phyloP scores from a whole-genome alignment of 1,140 invertebrate genomes.

The Cherax destructor region DNA sequence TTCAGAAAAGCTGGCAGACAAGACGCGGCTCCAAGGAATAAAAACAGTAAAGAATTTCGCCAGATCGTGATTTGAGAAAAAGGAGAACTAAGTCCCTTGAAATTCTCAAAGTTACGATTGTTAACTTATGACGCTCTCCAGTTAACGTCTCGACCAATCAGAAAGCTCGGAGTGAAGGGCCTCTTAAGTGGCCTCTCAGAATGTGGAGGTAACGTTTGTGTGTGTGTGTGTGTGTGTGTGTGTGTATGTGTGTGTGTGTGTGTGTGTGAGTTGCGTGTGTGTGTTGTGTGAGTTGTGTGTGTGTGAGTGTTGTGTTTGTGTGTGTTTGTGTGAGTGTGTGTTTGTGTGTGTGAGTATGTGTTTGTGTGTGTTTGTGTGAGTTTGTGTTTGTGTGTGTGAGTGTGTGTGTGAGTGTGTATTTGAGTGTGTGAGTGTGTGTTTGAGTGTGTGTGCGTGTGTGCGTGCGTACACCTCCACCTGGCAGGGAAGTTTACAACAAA shows the following conservation, averaged over 20 bases:
- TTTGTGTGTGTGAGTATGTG: background rate
- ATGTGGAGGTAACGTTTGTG: background rate
- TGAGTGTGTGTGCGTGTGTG: too few relatives aligned
- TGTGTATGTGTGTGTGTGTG: background rate
- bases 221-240: background rate
- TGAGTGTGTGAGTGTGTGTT: background rate
- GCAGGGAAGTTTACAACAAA: too few relatives aligned
- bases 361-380: background rate
- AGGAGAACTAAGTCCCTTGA: background rate
- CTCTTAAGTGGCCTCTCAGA: background rate
- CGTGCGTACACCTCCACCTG: too few relatives aligned
- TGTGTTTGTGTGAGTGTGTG: too few relatives aligned
- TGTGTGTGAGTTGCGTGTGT: too few relatives aligned
- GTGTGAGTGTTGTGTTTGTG: too few relatives aligned
- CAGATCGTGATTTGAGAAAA: background rate
- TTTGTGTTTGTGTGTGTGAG: background rate
- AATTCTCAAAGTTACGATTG: background rate
- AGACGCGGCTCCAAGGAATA: too few relatives aligned
- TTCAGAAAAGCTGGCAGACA: too few relatives aligned
- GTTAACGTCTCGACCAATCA: constrained; percentile 15
- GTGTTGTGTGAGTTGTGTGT: too few relatives aligned
- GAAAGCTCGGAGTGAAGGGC: constrained; percentile 1
- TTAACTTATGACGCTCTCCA: constrained; percentile 15
- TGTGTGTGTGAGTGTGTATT: background rate
- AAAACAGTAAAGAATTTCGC: background rate